A percentile compares a stretch with the other conserved stretches of the same genome.
These are phyloP conservation scores for Chelidonichthys spinosus DNA, from an alignment of 2,797 vertebrate genomes.

Conservation along the genomic window DNA sequence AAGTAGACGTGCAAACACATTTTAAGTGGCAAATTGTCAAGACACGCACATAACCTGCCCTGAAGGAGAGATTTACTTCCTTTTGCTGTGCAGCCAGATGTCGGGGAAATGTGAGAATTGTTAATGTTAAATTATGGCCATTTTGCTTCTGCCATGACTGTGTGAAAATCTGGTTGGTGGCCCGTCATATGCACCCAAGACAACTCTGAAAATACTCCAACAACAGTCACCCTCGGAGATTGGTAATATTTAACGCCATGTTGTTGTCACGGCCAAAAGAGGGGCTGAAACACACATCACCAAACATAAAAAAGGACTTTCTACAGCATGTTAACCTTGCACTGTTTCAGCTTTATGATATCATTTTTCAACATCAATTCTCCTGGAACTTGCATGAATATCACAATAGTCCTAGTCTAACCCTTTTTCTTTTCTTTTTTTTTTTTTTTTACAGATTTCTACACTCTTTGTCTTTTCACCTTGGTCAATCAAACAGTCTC, in stretches of 20 bases:
- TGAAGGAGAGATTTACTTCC: conserved; percentile 16
- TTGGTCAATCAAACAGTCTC: no score
- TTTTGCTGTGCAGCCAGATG: conserved; percentile 4
- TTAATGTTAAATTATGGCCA: neutral
- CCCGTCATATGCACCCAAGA: neutral
- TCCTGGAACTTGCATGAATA: neutral
- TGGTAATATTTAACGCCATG: neutral
- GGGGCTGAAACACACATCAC: neutral
- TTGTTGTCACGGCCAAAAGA: neutral
- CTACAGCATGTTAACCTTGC: neutral
- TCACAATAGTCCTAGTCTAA: neutral
- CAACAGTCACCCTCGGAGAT: neutral
- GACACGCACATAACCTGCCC: conserved; percentile 15
- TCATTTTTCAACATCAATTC: neutral
- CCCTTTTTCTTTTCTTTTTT: neutral
- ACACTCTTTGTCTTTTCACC: no score
- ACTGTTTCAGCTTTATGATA: neutral
- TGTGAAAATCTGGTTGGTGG: conserved; percentile 9
- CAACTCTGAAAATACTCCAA: neutral
- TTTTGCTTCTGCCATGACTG: conserved; percentile 9
- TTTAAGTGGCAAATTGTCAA: conserved; percentile 34
- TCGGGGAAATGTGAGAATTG: conserved; percentile 23
- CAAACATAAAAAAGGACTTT: neutral
- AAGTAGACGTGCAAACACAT: conserved; percentile 41
- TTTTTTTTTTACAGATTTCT: no score